Evolutionary conservation across 2,888 invertebrate species (phyloP).

Genomic region (Tetropium fuscum): DNA sequence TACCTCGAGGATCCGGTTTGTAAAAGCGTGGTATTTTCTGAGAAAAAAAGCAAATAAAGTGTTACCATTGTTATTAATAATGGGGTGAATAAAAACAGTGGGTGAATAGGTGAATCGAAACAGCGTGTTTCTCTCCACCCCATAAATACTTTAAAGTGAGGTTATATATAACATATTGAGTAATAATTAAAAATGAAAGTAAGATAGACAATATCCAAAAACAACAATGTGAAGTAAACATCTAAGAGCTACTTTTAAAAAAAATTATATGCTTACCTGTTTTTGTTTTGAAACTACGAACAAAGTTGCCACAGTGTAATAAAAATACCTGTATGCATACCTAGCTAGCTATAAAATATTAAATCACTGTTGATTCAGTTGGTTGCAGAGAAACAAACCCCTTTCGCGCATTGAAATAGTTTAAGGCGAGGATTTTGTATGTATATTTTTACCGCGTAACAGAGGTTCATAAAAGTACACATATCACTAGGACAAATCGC

Average conservation of each 20-base stretch:
- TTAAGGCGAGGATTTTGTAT: no score
- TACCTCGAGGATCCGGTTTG: neutral
- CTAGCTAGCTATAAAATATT: neutral
- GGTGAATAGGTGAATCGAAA: no score
- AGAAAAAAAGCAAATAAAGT: neutral
- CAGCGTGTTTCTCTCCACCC: no score
- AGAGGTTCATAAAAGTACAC: no score
- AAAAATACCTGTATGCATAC: neutral
- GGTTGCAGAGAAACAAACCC: neutral
- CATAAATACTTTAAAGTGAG: no score
- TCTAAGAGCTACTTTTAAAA: neutral
- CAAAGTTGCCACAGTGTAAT: neutral
- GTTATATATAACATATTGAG: neutral
- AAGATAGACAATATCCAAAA: neutral
- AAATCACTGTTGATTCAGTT: neutral
- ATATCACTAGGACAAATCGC: no score
- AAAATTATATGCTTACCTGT: neutral
- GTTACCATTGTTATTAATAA: no score
- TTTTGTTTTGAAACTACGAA: neutral
- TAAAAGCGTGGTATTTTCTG: neutral
- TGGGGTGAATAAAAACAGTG: constrained; percentile 1
- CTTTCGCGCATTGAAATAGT: neutral
- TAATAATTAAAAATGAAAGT: neutral
- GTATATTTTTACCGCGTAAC: no score
- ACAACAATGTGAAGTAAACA: neutral